Evolutionary conservation across 2,113 vertebrate species (phyloP), one percentile per base, ranked within the genome.

Genomic region (Calypte anna): DNA sequence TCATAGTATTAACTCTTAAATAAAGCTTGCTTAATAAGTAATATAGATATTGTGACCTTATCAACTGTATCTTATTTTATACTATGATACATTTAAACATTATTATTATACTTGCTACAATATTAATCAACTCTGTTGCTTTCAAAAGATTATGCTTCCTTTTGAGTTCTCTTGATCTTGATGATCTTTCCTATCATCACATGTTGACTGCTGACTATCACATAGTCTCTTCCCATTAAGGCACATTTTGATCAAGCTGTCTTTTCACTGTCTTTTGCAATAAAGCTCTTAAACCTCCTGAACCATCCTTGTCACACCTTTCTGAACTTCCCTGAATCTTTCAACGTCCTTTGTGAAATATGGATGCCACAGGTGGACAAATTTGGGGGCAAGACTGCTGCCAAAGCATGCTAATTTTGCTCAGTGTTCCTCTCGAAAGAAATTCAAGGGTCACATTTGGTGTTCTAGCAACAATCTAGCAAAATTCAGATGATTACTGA

Each of bases 271-370:
- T 70, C 91, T 91, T 66, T 43, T 81, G 36, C 68, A 90, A 94
- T 72, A 96, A 90, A 78, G 61, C 64, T 96, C 68, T 82, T 54
- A 86, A 88, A 69, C 24, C 28, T 85, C 86, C 53, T 81, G 68
- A 94, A 88, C 27, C 36, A 83, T 50, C 86, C 67, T 50, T 21
- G 51, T 55, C 61, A 94, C 25, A 83, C 14, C 90, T 82, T 86
- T 75, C 82, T 78, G 64, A 86, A 90, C 30, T 53, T 84, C 33
- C 17, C 2, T 88, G 54, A 91, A 91, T 87, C 82, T 93, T 96
- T 95, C 93, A 96, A 62, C 36, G 88, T 66, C 55, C 82, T 90
- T 88, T 89, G 61, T 94, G 76, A 97, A 95, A 95, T 93, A 92
- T 75, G 76, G 85, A 95, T 83, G 86, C 57, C 66, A 86, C 68